Evolutionary conservation across 2,888 invertebrate species (phyloP).

Genomic region (Colostygia pectinataria): DNA sequence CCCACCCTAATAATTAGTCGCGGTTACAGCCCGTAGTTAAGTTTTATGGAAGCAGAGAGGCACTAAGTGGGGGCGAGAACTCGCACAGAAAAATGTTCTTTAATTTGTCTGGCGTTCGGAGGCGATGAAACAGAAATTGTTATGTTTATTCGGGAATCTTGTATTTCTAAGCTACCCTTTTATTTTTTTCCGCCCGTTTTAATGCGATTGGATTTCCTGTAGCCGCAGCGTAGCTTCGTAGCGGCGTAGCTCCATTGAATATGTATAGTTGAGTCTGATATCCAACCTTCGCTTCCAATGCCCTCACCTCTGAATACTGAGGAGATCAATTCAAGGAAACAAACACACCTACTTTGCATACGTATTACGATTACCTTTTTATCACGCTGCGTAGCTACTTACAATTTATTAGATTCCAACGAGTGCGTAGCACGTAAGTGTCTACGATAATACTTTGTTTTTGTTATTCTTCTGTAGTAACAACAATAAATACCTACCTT

Average conservation of each 20-base stretch:
- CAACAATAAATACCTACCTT: slow-evolving; percentile 1
- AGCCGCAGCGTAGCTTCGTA: slow-evolving; percentile 42
- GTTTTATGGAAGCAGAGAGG: slow-evolving; percentile 73
- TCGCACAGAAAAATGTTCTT: slow-evolving; percentile 73
- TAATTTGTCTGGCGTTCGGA: slow-evolving; percentile 74
- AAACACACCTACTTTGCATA: slow-evolving; percentile 37
- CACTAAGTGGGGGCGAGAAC: slow-evolving; percentile 61
- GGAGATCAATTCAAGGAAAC: slow-evolving; percentile 43
- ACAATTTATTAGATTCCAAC: slow-evolving; percentile 27
- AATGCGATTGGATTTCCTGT: slow-evolving; percentile 68
- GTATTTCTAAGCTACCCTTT: slow-evolving; percentile 61
- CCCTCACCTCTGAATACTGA: slow-evolving; percentile 48
- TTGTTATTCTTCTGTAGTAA: no score
- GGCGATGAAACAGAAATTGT: slow-evolving; percentile 75
- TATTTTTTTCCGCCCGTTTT: slow-evolving; percentile 62
- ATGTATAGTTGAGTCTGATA: slow-evolving; percentile 59
- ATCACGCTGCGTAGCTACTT: slow-evolving; percentile 24
- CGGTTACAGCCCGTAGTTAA: slow-evolving; percentile 78
- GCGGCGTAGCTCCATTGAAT: slow-evolving; percentile 56
- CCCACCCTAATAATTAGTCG: slow-evolving; percentile 82
- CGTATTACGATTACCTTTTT: slow-evolving; percentile 33
- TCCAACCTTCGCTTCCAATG: slow-evolving; percentile 54
- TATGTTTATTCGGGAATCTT: slow-evolving; percentile 73
- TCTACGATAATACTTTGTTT: not conserved
- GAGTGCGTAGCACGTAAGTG: slow-evolving; percentile 9